Evolutionary conservation across 1,140 invertebrate species (phyloP), one percentile per base, ranked within the genome.

Genomic region (Sitophilus oryzae): DNA sequence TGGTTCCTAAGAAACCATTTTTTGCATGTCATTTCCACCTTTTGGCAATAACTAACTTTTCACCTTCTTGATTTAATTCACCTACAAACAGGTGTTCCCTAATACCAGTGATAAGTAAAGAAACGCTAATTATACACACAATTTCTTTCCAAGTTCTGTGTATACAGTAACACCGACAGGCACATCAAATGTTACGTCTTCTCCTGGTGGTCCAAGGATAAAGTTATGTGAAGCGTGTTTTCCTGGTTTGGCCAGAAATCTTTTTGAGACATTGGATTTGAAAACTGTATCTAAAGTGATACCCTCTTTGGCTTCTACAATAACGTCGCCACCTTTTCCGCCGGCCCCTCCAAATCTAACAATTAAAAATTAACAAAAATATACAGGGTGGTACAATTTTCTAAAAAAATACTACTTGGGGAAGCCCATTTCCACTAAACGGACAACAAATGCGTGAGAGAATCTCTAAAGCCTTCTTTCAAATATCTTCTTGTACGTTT

Each of bases 251-350:
- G 83, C 91, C 1, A 54, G 54, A 40, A 89, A 71, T 14, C 79
- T 74, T 73, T 83, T 84, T 0, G 71, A 70, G 41, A 77, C 75
- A 64, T 76, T 71, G 56, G 73, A 73, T 43, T 67, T 70, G 11
- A 71, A 65, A 6, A 91, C 72, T 21, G 74, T 73, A 25, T 73
- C 72, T 2, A 93, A 70, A 34, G 75, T 80, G 1, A 81, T 61
- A 8, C 72, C 70, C 63, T 89, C 81, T 56, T 81, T 80, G 0
- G 83, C 86, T 25, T 82, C 66, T 14, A 89, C 73, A 66, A 81
- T 83, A 10, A 96, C 81, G 74, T 86, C 82, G 11, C 93, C 93
- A 14, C 93, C 93, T 69, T 82, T 80, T 0, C 93, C 93, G 18
- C 93, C 92, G 8, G 86, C 67, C 3, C 91, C 92, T 10, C 90